Base-by-base conservation (phyloP, 2,888 invertebrate species). In the Cryptophagus acutangulus region DNA sequence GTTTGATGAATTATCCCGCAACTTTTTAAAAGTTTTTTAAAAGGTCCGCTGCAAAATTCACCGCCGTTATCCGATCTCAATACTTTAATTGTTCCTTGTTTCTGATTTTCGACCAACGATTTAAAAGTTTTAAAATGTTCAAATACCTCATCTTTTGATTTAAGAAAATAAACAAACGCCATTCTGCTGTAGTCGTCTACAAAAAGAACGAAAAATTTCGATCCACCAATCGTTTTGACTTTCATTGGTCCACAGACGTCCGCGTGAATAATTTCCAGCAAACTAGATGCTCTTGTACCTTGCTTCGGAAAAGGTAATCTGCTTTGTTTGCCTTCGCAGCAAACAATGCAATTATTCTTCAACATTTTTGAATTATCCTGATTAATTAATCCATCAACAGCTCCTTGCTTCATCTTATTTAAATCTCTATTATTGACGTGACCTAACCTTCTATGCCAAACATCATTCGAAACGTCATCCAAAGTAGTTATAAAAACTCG, bases 401-500 rank as follows among this genome's bases (percentile, higher is more conserved):
- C 3, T 3, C 31, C 38, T 36, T 44, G 36, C 26, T 39, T 36
- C 43, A 45, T 43, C 31, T 36, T n/a, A 6, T 43, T 39, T 13
- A 51, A 34, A 26, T 41, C 17, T 1, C 8, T 31, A 14, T 3
- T 10, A 17, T 47, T 47, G n/a, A 49, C 13, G 17, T 51, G 49
- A 2, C 52, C 49, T 9, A 52, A 41, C 17, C 51, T 40, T 12
- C 48, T 8, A 20, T 54, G 51, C 52, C 52, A 54, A 1, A 35
- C 40, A 13, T 39, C 42, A 16, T 28, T n/a, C n/a, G n/a, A n/a
- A n/a, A n/a, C n/a, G n/a, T n/a, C 31, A 5, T 16, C n/a, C 3
- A 4, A 13, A 4, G 15, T 3, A 15, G 3, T 16, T 15, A 15
- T 9, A 8, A 4, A 5, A 8, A 26, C 13, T 8, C 16, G 12